Conservation (phyloP, 2,797 vertebrate species). For the Podarcis lilfordi region DNA sequence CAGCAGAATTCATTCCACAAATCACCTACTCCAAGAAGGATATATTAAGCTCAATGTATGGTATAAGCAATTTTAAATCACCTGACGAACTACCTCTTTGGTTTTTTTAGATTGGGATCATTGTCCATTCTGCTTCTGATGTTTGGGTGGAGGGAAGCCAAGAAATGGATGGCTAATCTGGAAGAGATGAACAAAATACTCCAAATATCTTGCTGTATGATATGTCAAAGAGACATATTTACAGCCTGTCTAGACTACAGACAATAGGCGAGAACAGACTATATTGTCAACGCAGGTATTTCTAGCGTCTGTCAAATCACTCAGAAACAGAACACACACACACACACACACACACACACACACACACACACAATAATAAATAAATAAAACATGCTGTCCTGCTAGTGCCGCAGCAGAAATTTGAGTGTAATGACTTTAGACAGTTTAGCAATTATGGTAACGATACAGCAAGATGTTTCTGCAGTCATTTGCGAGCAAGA, state of each 20-base stretch:
- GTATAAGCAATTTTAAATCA: neutral
- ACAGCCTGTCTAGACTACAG: conserved; percentile 72
- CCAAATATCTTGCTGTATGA: conserved; percentile 64
- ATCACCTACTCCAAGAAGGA: neutral
- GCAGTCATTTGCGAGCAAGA: conserved; percentile 68
- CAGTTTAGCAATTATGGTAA: conserved; percentile 75
- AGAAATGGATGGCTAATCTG: conserved; percentile 60
- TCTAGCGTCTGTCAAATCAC: conserved; percentile 66
- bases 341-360: conserved; percentile 54
- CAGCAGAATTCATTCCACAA: neutral
- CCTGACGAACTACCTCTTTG: accelerated
- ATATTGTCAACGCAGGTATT: conserved; percentile 67
- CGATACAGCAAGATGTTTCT: conserved; percentile 66
- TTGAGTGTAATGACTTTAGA: conserved; percentile 63
- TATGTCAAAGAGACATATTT: conserved; percentile 70
- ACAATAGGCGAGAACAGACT: conserved; percentile 69
- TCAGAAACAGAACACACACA: conserved; percentile 65
- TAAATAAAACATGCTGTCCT: conserved; percentile 72
- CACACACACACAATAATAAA: conserved; percentile 57
- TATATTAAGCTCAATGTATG: neutral
- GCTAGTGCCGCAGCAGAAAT: conserved; percentile 64
- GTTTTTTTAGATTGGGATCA: neutral
- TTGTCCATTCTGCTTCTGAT: conserved; percentile 43
- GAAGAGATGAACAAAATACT: conserved; percentile 65
- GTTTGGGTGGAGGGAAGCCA: conserved; percentile 38